These are phyloP conservation scores for Caenorhabditis brenneri DNA, from an alignment of 1,140 invertebrate genomes.

Conservation along the genomic window DNA sequence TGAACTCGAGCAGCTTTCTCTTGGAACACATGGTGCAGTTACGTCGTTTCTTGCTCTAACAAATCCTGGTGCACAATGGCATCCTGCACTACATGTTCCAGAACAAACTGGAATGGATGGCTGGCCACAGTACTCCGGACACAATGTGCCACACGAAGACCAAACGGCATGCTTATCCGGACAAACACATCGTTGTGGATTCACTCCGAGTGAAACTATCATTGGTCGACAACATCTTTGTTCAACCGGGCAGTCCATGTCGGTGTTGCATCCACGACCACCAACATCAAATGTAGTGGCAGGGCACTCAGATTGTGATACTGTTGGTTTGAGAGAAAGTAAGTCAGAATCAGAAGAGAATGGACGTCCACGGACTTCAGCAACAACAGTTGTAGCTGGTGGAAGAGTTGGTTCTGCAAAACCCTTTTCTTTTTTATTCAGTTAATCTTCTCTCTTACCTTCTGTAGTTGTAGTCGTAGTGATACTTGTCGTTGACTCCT, in stretches of 20 bases:
- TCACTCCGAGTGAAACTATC: slow-evolving; percentile 37
- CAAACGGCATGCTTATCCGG: slow-evolving; percentile 49
- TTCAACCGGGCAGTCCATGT: slow-evolving; percentile 51
- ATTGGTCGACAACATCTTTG: slow-evolving; percentile 48
- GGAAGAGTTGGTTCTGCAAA: background rate
- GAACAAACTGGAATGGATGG: slow-evolving; percentile 51
- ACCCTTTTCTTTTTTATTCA: too few relatives aligned
- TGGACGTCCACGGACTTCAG: background rate
- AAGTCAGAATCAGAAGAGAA: slow-evolving; percentile 3
- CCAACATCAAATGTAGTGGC: slow-evolving; percentile 44
- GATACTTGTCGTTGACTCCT: background rate
- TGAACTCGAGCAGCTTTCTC: slow-evolving; percentile 31
- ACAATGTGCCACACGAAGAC: slow-evolving; percentile 48
- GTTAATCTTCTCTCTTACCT: too few relatives aligned
- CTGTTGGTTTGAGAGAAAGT: background rate
- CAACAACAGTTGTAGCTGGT: background rate
- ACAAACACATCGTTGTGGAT: slow-evolving; percentile 49
- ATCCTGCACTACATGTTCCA: slow-evolving; percentile 48
- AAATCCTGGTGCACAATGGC: slow-evolving; percentile 48
- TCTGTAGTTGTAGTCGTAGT: background rate
- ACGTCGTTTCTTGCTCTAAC: slow-evolving; percentile 51
- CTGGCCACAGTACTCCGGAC: slow-evolving; percentile 51
- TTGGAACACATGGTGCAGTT: slow-evolving; percentile 50
- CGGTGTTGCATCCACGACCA: slow-evolving; percentile 39
- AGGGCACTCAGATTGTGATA: slow-evolving; percentile 30